Evolutionary conservation across 1,140 invertebrate genomes (phyloP), one percentile per base, ranked within the genome.

Genomic region (Zaprionus kolodkinae): DNA sequence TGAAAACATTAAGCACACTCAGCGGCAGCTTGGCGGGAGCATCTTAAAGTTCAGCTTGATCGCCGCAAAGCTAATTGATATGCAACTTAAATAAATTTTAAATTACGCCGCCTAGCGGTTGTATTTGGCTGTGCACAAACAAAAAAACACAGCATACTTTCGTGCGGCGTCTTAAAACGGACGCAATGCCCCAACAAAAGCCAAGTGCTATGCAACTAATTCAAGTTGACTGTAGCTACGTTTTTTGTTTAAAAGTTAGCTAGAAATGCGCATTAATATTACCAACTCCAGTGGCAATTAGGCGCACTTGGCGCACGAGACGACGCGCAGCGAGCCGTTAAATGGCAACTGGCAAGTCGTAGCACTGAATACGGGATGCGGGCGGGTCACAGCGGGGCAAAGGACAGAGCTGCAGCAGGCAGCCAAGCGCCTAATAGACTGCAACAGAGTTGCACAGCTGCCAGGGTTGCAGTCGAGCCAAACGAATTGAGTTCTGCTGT

Each of bases 391-490:
- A 13, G n/a, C n/a, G n/a, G 6, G 36, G 48, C 12, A 9, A 59
- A 25, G 45, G 52, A 33, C 10, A 25, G n/a, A 33, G 43, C 17
- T 11, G 27, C 40, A 43, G 38, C 40, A 45, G 65, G 64, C 78
- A 88, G 74, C 69, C 78, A 88, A 89, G 73, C 84, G 81, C 77
- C 79, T 89, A 88, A 88, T 88, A 89, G 85, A 88, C 85, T 88
- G 73, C 85, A 78, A 72, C 78, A 79, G 38, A 72, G 59, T 61
- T 65, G 60, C 30, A 30, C 27, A 30, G 27, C 27, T 30, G 27
- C 27, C 27, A 30, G 27, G 27, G 17, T 15, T 45, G 40, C 40
- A 1, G 27, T 30, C 27, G 3, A 6, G 30, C 6, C 2, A 25
- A 30, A 33, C 21, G 27, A 30, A 45, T 13, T 9, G n/a, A 15